These are phyloP conservation scores for Lamproptera curius DNA, from an alignment of 2,888 invertebrate species.

Conservation along the genomic window DNA sequence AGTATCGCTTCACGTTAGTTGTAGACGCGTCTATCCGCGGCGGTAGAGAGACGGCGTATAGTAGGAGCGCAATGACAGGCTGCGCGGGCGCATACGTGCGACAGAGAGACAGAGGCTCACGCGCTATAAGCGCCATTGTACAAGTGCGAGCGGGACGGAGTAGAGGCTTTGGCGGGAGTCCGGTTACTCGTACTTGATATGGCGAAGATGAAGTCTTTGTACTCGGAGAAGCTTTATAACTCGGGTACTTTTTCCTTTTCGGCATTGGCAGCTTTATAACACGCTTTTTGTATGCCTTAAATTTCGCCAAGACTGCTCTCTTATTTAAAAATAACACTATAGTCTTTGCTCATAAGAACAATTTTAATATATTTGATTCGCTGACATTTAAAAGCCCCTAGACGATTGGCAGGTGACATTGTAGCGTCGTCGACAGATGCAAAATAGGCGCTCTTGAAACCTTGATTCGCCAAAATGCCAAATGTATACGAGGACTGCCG, in stretches of 20 bases:
- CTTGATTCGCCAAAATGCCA: conserved; percentile 10
- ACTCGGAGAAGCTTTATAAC: conserved; percentile 47
- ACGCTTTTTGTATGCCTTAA: background rate
- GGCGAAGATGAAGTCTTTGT: conserved; percentile 54
- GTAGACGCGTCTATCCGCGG: conserved; percentile 49
- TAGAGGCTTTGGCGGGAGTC: conserved; percentile 67
- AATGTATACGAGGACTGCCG: conserved; percentile 10
- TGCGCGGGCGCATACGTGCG: conserved; percentile 50
- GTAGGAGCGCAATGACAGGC: conserved; percentile 57
- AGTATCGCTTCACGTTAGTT: conserved; percentile 27
- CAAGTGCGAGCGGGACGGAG: conserved; percentile 50
- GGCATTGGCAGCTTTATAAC: conserved; percentile 2
- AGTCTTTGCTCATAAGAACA: no score
- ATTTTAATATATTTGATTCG: background rate
- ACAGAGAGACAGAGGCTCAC: conserved; percentile 65
- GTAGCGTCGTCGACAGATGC: conserved; percentile 1
- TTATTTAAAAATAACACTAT: no score
- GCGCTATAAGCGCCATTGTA: conserved; percentile 38
- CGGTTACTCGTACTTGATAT: conserved; percentile 60
- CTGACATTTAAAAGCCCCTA: background rate
- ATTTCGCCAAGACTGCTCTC: background rate
- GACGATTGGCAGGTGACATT: no score
- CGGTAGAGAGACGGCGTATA: conserved; percentile 58
- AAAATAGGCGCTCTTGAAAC: conserved; percentile 17
- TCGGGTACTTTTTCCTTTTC: conserved; percentile 12